phyloP scores from a whole-genome alignment of 53 echinoderm and acorn worm species.

The Glandiceps talaboti region DNA sequence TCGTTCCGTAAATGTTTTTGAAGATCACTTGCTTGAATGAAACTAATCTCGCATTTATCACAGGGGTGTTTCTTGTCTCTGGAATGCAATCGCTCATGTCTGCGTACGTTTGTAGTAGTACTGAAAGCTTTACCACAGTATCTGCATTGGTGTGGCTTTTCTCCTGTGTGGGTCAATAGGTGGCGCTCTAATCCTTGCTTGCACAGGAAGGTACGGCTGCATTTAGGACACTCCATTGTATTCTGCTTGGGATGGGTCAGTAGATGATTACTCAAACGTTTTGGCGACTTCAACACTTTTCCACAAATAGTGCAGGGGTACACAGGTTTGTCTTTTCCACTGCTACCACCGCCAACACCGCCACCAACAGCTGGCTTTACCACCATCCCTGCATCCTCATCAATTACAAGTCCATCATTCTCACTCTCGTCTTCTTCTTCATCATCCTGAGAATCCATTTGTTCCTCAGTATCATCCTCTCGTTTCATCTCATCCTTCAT shows the following conservation, averaged over 20 bases:
- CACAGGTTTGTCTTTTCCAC: background rate
- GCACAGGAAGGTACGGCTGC: background rate
- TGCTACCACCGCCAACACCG: too few relatives aligned
- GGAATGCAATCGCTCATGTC: background rate
- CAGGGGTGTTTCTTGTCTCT: constrained; percentile 28
- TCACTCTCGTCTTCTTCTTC: background rate
- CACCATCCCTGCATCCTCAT: background rate
- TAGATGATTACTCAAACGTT: background rate
- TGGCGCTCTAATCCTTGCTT: background rate
- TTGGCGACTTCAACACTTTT: background rate
- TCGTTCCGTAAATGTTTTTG: constrained; percentile 31
- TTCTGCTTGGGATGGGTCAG: background rate
- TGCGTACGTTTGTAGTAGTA: background rate
- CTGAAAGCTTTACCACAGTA: background rate
- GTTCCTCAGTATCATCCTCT: background rate
- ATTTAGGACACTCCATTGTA: background rate
- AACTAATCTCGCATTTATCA: constrained; percentile 30
- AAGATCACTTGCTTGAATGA: constrained; percentile 41
- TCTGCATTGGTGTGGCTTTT: background rate
- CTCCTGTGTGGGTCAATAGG: background rate
- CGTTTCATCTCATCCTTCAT: background rate
- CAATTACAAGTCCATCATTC: background rate
- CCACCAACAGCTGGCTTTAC: background rate
- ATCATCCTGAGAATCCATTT: background rate
- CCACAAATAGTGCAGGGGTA: background rate